phyloP scores from a whole-genome alignment of 2,888 invertebrate genomes.

The Cephus runcator region DNA sequence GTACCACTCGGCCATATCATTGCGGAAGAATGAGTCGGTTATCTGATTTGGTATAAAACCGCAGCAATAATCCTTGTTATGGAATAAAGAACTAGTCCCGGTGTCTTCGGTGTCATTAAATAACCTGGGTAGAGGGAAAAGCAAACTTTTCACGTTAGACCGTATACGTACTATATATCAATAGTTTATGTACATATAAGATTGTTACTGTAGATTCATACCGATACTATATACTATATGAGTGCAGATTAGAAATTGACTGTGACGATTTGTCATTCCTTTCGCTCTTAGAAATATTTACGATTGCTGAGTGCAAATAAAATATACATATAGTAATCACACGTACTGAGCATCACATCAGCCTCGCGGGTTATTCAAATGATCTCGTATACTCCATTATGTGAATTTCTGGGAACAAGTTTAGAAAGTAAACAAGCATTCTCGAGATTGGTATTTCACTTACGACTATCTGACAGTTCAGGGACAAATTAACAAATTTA shows the following conservation, averaged over 20 bases:
- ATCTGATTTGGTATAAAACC: not conserved
- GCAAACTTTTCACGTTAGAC: not conserved
- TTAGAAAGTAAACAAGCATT: not conserved
- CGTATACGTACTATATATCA: not conserved
- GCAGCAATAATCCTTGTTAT: not conserved
- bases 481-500: not conserved
- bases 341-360: not conserved
- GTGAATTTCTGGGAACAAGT: not conserved
- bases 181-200: not conserved
- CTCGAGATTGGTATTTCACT: not conserved
- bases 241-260: not conserved
- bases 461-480: not conserved
- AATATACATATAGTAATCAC: not conserved
- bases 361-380: not conserved
- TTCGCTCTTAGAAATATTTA: not conserved
- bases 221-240: not conserved
- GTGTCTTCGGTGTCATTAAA: not conserved
- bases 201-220: not conserved
- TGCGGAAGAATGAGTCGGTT: not conserved
- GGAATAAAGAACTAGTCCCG: not conserved
- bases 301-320: not conserved
- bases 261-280: not conserved
- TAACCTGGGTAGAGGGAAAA: not conserved
- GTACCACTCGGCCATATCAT: not conserved
- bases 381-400: not conserved